Percentiles rank a stretch among this genome's conserved stretches.
Evolutionary conservation across 2,797 vertebrate species (phyloP).

Genomic region (Hipposideros larvatus): DNA sequence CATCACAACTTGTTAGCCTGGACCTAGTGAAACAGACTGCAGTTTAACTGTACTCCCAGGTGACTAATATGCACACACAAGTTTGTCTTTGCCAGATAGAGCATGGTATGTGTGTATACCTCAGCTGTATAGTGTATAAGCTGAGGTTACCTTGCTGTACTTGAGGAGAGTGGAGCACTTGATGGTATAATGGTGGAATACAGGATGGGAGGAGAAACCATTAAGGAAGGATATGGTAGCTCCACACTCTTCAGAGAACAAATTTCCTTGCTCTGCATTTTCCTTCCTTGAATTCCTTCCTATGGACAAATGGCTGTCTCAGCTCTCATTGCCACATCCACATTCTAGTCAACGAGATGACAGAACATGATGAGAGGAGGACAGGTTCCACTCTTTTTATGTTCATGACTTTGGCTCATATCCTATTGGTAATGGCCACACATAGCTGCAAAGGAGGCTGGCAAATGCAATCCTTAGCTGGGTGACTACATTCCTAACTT

Average conservation of each 20-base stretch:
- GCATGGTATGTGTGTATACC: background rate
- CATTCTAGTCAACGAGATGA: background rate
- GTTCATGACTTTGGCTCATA: background rate
- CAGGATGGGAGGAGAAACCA: background rate
- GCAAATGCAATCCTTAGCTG: background rate
- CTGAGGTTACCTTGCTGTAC: background rate
- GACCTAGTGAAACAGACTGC: background rate
- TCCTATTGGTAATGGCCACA: background rate
- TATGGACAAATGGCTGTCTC: background rate
- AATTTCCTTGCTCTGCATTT: background rate
- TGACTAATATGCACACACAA: background rate
- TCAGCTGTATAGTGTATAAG: background rate
- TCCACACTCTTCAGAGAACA: background rate
- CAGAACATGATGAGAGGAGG: background rate
- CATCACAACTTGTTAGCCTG: background rate
- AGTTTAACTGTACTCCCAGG: conserved; percentile 26
- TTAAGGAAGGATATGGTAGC: background rate
- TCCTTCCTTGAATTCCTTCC: background rate
- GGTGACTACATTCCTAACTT: background rate
- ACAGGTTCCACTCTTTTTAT: background rate
- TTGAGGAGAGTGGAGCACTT: background rate
- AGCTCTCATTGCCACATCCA: background rate
- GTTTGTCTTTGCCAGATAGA: background rate
- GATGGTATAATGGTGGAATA: background rate
- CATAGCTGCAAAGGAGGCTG: conserved; percentile 51